phyloP scores from a whole-genome alignment of 2,113 vertebrate species.

The Tylochromis polylepis region DNA sequence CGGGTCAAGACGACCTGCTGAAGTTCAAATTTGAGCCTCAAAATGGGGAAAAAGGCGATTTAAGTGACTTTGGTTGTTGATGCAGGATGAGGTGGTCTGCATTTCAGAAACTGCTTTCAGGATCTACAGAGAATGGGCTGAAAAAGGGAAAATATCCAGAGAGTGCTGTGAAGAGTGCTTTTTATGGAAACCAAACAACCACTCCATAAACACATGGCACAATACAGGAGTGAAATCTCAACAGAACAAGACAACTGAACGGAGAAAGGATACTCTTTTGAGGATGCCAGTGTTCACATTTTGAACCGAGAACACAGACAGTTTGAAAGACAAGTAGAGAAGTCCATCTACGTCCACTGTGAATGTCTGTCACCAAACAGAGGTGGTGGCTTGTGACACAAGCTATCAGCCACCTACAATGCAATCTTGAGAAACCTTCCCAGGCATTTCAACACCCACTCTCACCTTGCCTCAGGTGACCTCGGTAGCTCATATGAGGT shows the following conservation, averaged over 20 bases:
- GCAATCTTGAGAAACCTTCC: neutral
- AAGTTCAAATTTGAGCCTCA: neutral
- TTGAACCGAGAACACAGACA: neutral
- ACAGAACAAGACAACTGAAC: neutral
- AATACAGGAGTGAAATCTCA: neutral
- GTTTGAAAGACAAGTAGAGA: neutral
- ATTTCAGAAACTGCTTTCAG: neutral
- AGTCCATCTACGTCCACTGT: neutral
- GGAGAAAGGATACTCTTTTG: neutral
- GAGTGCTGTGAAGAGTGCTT: neutral
- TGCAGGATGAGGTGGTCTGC: neutral
- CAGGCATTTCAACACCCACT: neutral
- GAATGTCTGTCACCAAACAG: neutral
- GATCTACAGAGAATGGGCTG: neutral
- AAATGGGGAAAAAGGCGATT: neutral
- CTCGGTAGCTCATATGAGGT: neutral
- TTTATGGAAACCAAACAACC: neutral
- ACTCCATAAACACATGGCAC: neutral
- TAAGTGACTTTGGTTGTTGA: neutral
- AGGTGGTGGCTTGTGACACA: neutral
- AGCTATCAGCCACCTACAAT: neutral
- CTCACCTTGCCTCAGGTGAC: neutral
- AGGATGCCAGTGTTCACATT: neutral
- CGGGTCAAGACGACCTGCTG: neutral
- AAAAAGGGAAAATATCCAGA: neutral